A percentile compares a stretch with the other conserved stretches of the same genome.
Conservation (phyloP, 2,888 invertebrate species). For the Limenitis camilla region DNA sequence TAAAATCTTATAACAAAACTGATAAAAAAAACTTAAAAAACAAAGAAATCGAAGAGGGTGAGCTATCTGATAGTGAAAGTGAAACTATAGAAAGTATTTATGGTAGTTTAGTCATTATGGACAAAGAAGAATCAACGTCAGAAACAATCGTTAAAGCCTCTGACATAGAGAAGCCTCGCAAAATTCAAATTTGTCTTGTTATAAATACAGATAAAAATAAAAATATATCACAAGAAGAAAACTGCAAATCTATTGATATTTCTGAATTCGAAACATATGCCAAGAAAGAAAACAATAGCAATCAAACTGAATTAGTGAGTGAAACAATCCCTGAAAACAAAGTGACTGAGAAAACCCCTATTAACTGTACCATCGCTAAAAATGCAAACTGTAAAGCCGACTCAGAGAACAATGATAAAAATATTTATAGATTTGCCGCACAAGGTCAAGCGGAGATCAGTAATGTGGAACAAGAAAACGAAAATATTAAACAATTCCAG, state of each 20-base stretch:
- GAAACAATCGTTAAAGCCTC: constrained; percentile 24
- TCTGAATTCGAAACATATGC: constrained; percentile 48
- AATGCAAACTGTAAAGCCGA: no score
- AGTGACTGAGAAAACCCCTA: not conserved
- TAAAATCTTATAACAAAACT: constrained; percentile 54
- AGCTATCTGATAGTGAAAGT: constrained; percentile 66
- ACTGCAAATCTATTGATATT: constrained; percentile 26
- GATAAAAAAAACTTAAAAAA: constrained; percentile 27
- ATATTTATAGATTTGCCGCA: no score
- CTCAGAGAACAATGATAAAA: no score
- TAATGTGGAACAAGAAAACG: no score
- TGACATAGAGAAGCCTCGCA: constrained; percentile 39
- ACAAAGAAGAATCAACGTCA: constrained; percentile 32
- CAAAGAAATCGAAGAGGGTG: constrained; percentile 62
- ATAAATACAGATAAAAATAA: constrained; percentile 41
- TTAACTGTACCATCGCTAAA: not conserved
- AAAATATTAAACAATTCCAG: no score
- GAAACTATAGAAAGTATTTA: constrained; percentile 62
- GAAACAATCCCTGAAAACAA: constrained; percentile 10
- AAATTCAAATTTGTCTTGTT: constrained; percentile 56
- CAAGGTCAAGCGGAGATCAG: no score
- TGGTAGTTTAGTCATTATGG: constrained; percentile 49
- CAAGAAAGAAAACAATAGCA: constrained; percentile 15
- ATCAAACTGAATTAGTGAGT: constrained; percentile 3
- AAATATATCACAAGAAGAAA: constrained; percentile 7